A percentile compares a stretch with the other conserved stretches of the same genome.
These are phyloP conservation scores for Pocillopora grandis DNA, from an alignment of 92 coral and sea anemone species.

Conservation along the genomic window DNA sequence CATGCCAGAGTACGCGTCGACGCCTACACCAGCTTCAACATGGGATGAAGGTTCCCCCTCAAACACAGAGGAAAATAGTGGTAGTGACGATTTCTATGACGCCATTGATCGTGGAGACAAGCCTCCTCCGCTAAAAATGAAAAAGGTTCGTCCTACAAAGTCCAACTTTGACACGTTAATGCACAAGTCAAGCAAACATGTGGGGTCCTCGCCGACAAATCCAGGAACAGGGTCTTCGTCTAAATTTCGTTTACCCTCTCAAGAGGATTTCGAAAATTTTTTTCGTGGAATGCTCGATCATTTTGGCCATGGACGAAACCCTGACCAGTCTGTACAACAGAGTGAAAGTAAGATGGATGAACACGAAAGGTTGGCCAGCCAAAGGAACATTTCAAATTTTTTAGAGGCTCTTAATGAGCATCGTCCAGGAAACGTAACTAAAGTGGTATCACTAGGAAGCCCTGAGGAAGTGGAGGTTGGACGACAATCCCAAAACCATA, in stretches of 20 bases:
- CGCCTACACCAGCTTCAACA: slow-evolving; percentile 5
- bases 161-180: slow-evolving; percentile 37
- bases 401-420: neutral
- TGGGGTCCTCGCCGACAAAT: neutral
- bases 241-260: slow-evolving; percentile 27
- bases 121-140: slow-evolving; percentile 35
- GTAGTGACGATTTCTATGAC: slow-evolving; percentile 69
- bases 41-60: slow-evolving; percentile 55
- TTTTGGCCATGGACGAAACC: slow-evolving; percentile 20
- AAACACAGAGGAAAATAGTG: slow-evolving; percentile 46
- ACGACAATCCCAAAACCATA: slow-evolving; percentile 1
- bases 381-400: slow-evolving; percentile 21
- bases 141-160: slow-evolving; percentile 62
- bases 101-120: slow-evolving; percentile 58
- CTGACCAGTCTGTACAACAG: neutral
- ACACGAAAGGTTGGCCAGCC: neutral
- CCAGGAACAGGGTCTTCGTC: neutral
- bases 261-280: slow-evolving; percentile 44
- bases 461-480: slow-evolving; percentile 27
- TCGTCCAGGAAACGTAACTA: slow-evolving; percentile 33
- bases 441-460: slow-evolving; percentile 33
- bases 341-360: neutral
- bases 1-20: neutral
- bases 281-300: slow-evolving; percentile 43
- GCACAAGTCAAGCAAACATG: slow-evolving; percentile 7